Conservation (phyloP, 1,140 invertebrate species). For the Orius insidiosus region DNA sequence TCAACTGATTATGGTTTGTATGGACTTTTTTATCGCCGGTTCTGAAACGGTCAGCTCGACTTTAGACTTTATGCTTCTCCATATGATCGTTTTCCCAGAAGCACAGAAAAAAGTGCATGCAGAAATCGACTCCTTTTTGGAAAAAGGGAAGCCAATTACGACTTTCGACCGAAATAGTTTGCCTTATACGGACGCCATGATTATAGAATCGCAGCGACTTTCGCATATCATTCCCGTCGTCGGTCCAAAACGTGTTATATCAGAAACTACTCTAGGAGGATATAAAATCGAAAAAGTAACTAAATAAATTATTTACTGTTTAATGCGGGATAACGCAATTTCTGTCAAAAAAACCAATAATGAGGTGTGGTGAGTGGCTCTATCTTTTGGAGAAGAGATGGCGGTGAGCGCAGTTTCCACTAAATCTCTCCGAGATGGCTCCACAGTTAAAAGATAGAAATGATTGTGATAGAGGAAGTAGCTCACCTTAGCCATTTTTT, state of each 20-base stretch:
- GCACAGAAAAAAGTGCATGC: constrained; percentile 45
- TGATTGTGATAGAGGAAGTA: too few species aligned
- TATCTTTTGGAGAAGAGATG: too few species aligned
- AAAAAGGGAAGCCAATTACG: constrained; percentile 24
- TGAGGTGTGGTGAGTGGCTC: too few species aligned
- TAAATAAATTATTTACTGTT: constrained; percentile 10
- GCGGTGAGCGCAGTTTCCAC: too few species aligned
- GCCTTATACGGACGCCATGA: constrained; percentile 42
- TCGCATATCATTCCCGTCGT: constrained; percentile 42
- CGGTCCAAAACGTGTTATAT: constrained; percentile 44
- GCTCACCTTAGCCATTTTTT: too few species aligned
- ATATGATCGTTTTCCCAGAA: constrained; percentile 43
- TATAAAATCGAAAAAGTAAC: constrained; percentile 45
- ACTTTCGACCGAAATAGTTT: constrained; percentile 33
- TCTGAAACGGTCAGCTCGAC: constrained; percentile 52
- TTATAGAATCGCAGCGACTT: constrained; percentile 44
- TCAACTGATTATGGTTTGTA: constrained; percentile 45
- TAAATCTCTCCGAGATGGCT: too few species aligned
- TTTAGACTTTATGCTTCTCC: constrained; percentile 49
- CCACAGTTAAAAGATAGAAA: too few species aligned
- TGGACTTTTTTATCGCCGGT: constrained; percentile 55
- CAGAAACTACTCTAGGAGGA: constrained; percentile 36
- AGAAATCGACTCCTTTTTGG: constrained; percentile 40
- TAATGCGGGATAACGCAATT: too few species aligned
- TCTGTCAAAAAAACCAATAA: too few species aligned